A percentile compares a stretch with the other conserved stretches of the same genome.
phyloP scores from a whole-genome alignment of 2,888 invertebrate genomes.

The Noctuana brunneofusca region DNA sequence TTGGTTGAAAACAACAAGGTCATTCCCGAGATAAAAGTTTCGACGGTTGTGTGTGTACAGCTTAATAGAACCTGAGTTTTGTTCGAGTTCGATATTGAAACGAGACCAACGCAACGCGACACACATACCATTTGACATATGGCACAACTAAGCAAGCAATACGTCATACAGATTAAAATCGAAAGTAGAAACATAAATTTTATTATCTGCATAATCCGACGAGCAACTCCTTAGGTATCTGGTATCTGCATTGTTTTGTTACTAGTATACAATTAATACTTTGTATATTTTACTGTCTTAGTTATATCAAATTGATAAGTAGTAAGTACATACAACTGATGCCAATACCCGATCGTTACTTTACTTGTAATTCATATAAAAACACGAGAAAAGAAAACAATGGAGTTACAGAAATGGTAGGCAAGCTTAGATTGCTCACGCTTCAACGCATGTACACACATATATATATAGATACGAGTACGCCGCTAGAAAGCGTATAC shows the following conservation, averaged over 20 bases:
- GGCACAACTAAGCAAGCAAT: slow-evolving; percentile 8
- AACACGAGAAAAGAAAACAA: slow-evolving; percentile 56
- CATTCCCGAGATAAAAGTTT: slow-evolving; percentile 31
- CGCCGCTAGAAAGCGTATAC: slow-evolving; percentile 59
- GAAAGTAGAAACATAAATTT: slow-evolving; percentile 17
- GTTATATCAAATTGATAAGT: neutral
- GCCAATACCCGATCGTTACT: slow-evolving; percentile 36
- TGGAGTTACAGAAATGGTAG: slow-evolving; percentile 54
- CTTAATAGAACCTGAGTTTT: slow-evolving; percentile 25
- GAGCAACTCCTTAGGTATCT: neutral
- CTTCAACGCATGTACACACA: slow-evolving; percentile 53
- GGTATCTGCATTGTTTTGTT: slow-evolving; percentile 17
- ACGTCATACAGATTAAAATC: slow-evolving; percentile 26
- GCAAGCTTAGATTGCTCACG: slow-evolving; percentile 56
- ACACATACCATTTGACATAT: slow-evolving; percentile 29
- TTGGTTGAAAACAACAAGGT: neutral
- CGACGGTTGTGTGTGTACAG: slow-evolving; percentile 23
- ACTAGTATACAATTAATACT: neutral
- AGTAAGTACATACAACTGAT: slow-evolving; percentile 1
- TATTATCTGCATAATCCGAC: slow-evolving; percentile 17
- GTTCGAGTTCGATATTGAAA: slow-evolving; percentile 41
- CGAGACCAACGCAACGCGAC: slow-evolving; percentile 42
- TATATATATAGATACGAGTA: slow-evolving; percentile 30
- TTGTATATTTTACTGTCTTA: neutral
- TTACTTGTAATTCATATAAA: slow-evolving; percentile 46